These are phyloP conservation scores for Dyspetes luteomarginatus DNA, from an alignment of 2,888 invertebrate genomes.

Conservation along the genomic window DNA sequence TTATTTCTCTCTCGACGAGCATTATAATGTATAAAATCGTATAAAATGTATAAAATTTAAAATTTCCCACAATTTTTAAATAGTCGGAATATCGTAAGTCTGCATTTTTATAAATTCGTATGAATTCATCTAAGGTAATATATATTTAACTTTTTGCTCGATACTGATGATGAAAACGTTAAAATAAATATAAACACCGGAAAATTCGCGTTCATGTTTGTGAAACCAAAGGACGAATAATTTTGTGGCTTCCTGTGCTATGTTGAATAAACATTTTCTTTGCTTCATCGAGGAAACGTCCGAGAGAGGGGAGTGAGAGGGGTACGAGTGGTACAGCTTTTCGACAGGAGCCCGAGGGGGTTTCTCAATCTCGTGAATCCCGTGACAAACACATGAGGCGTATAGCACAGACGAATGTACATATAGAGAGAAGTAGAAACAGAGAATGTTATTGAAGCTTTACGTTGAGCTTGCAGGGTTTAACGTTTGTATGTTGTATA, in stretches of 20 bases:
- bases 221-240: slow-evolving; percentile 38
- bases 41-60: too few species aligned
- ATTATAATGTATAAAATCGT: too few species aligned
- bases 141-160: not conserved
- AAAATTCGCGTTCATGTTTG: not conserved
- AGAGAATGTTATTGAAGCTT: slow-evolving; percentile 14
- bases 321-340: too few species aligned
- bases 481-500: not conserved
- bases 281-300: slow-evolving; percentile 34
- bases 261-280: slow-evolving; percentile 60
- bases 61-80: too few species aligned
- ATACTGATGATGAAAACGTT: not conserved
- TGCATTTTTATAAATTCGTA: not conserved
- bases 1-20: too few species aligned
- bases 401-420: slow-evolving; percentile 2
- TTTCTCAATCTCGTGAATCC: slow-evolving; percentile 25
- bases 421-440: not conserved
- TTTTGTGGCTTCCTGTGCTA: slow-evolving; percentile 16
- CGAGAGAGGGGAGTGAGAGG: too few species aligned
- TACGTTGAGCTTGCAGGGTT: slow-evolving; percentile 33
- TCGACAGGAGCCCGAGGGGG: slow-evolving; percentile 24
- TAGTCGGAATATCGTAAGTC: not conserved
- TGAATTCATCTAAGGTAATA: not conserved
- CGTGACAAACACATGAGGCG: slow-evolving; percentile 39
- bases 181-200: slow-evolving; percentile 19